Evolutionary conservation across 2,797 vertebrate genomes (phyloP), one percentile per base, ranked within the genome.

Genomic region (Sebastes elongatus): DNA sequence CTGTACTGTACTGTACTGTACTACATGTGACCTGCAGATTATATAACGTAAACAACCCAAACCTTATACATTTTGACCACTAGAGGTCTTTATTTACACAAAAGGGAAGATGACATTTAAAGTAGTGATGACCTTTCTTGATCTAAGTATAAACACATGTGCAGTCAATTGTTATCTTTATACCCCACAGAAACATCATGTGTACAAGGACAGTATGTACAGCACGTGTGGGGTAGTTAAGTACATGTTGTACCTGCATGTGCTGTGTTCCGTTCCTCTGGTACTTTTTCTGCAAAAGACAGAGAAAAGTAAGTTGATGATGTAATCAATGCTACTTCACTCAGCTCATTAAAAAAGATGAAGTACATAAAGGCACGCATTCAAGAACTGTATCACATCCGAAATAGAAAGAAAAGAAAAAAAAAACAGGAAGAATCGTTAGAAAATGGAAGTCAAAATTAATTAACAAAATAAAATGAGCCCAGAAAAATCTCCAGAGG

Each of bases 201-300:
- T 8, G 18, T 27, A 70, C 52, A 69, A 10, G 2, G 10, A 78
- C 4, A 74, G 23, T 23, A 14, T 59, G 23, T 22, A 10, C 35
- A 38, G 35, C 13, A 38, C 52, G n/a, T 62, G 60, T 49, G 7
- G 8, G 25, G 18, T 14, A 33, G 25, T 30, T n/a, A 33, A 23
- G 71, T 81, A 33, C 28, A 62, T 68, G 33, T 68, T 76, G 27
- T 94, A 96, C 95, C 95, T 95, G 90, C 86, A 76, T 80, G 82
- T 83, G 72, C 80, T 20, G 80, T 75, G 61, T 91, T 92, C 79
- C 65, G 71, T 74, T 84, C 82, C 35, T 89, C 78, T 22, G 92
- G 86, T 52, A 66, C 14, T 76, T 90, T 94, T 85, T 95, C 95
- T 96, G 90, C 62, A 87, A 86, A 92, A 57, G 76, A 71, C 25